Evolutionary conservation across 1,140 invertebrate genomes (phyloP), one percentile per base, ranked within the genome.

Genomic region (Octopus sinensis): DNA sequence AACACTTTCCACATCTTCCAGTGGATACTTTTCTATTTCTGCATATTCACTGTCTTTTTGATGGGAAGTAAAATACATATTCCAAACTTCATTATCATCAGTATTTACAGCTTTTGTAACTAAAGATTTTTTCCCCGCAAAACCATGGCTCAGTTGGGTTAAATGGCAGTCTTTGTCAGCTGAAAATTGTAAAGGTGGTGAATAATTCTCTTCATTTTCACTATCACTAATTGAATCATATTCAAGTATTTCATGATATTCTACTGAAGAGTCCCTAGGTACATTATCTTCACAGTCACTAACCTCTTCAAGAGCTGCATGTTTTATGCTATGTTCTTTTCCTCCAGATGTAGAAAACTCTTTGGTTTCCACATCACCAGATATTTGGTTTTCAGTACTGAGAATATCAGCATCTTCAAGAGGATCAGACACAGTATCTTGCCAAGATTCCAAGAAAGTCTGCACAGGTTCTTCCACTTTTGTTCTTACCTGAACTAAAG

Each of bases 21-120:
- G 30, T 43, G 30, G 30, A 43, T 43, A 43, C 30, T 43, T 43
- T 3, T 43, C 30, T 43, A 43, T 43, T 43, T 43, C 30, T 43
- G 30, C 30, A 43, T 43, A 43, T n/a, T 73, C 68, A 73, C 30
- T 73, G 13, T 73, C 68, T 73, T 73, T 23, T n/a, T 73, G 17
- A 13, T n/a, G 13, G 17, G 68, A 73, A n/a, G 68, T 73, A 17
- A 73, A 73, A 73, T 73, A 73, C 68, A 73, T 73, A 6, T 23
- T 23, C 68, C 68, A 73, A 9, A 73, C 68, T n/a, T 73, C 68
- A n/a, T 73, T 73, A 73, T 73, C 68, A 23, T 73, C 68, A 9
- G 68, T 73, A 73, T 73, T 73, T 6, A 73, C 68, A 17, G 68
- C 68, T 73, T 73, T 73, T 6, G 68, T n/a, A 10, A 13, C 68